Percentiles rank a stretch among this genome's conserved stretches.
These are phyloP conservation scores for Sympetrum striolatum DNA, from an alignment of 2,888 invertebrate species.

Conservation along the genomic window DNA sequence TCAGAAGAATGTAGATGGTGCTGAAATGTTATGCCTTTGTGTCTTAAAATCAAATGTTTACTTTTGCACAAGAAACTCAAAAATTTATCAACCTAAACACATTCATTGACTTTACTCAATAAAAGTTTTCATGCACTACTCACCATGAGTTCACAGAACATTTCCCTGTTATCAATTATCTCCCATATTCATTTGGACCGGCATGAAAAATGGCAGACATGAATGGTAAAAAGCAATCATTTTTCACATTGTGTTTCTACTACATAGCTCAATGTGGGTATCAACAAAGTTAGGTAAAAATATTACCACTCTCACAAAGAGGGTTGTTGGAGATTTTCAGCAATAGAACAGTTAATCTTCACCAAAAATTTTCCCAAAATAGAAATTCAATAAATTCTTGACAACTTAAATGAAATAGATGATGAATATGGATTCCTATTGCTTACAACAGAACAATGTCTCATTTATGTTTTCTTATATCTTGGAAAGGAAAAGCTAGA, in stretches of 20 bases:
- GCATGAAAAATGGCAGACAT: slow-evolving; percentile 42
- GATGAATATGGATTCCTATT: too few species aligned
- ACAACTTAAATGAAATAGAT: too few species aligned
- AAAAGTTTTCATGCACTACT: slow-evolving; percentile 20
- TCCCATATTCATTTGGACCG: slow-evolving; percentile 38
- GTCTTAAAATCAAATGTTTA: background rate
- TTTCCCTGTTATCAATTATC: slow-evolving; percentile 33
- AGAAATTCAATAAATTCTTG: background rate
- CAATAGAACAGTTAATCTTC: background rate
- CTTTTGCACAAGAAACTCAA: background rate
- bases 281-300: background rate
- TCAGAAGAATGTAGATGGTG: too few species aligned
- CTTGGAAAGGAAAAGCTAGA: background rate
- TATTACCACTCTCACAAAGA: background rate
- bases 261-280: background rate
- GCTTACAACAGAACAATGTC: too few species aligned
- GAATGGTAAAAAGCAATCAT: slow-evolving; percentile 35
- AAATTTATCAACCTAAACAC: background rate
- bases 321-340: background rate
- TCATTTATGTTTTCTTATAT: too few species aligned
- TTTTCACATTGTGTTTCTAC: background rate
- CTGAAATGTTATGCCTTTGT: background rate
- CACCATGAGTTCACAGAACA: slow-evolving; percentile 29
- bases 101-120: slow-evolving; percentile 25
- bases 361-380: background rate